Percentiles rank a stretch among this genome's conserved stretches.
These are phyloP conservation scores for Sorex maritimensis DNA, from an alignment of 2,797 vertebrate species.

Conservation along the genomic window DNA sequence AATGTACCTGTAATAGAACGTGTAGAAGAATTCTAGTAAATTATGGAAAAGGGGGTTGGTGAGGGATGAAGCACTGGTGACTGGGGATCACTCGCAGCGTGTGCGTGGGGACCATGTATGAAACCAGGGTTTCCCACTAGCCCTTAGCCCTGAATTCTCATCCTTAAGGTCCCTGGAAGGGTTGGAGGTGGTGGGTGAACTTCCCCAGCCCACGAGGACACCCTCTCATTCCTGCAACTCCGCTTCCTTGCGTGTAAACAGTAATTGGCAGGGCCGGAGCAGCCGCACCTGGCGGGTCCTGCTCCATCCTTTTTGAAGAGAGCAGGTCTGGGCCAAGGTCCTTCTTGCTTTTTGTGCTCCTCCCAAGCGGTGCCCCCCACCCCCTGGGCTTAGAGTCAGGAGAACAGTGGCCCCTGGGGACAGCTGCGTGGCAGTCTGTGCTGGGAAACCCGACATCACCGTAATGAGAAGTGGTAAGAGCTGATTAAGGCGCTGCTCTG, in stretches of 20 bases:
- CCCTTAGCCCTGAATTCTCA: background rate
- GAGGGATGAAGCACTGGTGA: background rate
- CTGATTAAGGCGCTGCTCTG: conserved; percentile 16
- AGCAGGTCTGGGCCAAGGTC: background rate
- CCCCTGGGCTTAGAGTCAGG: background rate
- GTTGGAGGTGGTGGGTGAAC: background rate
- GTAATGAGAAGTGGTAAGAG: background rate
- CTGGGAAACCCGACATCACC: conserved; percentile 9
- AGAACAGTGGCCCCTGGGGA: background rate
- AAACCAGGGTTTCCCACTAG: no score
- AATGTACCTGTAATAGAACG: background rate
- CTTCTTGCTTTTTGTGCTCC: background rate
- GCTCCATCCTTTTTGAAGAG: background rate
- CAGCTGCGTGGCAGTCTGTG: background rate
- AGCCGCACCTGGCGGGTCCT: background rate
- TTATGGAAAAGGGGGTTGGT: conserved; percentile 13
- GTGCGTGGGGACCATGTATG: no score
- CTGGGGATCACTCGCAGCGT: no score
- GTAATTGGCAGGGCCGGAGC: background rate
- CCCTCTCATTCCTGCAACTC: background rate
- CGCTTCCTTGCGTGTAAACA: conserved; percentile 19
- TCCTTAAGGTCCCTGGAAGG: background rate
- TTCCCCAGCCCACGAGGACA: background rate
- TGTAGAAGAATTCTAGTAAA: background rate
- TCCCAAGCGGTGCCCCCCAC: background rate